phyloP scores from a whole-genome alignment of 2,113 vertebrate genomes.

The Ranitomeya variabilis region DNA sequence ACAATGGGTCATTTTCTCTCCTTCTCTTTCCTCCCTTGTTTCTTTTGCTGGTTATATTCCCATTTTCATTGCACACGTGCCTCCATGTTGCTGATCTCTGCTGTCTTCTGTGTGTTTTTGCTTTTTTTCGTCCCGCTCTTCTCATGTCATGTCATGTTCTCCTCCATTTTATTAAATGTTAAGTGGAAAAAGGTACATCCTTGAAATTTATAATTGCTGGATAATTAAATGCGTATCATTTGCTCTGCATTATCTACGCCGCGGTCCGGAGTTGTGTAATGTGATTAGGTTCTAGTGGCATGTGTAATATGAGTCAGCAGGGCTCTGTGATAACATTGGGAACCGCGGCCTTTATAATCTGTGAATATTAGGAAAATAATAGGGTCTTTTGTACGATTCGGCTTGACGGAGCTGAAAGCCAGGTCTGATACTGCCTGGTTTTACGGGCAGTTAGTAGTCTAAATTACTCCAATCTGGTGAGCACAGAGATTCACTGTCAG shows the following conservation, averaged over 20 bases:
- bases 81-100: not conserved
- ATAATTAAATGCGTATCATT: constrained; percentile 28
- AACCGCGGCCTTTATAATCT: constrained; percentile 8
- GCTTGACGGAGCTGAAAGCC: not conserved
- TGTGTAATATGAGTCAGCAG: constrained; percentile 16
- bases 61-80: not conserved
- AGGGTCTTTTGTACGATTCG: not conserved
- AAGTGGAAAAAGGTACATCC: constrained; percentile 56
- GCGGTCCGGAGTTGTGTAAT: constrained; percentile 15
- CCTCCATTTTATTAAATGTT: constrained; percentile 19
- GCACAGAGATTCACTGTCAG: not conserved
- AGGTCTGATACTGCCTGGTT: not conserved
- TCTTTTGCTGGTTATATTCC: not conserved
- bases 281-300: constrained; percentile 19
- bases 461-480: not conserved
- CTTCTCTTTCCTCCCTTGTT: constrained; percentile 30
- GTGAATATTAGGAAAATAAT: not conserved
- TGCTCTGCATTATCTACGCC: not conserved
- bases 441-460: not conserved
- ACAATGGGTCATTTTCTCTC: constrained; percentile 25
- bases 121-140: not conserved
- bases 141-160: not conserved
- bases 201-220: constrained; percentile 18
- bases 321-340: not conserved
- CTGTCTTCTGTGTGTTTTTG: not conserved